Conservation (phyloP, 2,888 invertebrate species). For the Cephus pulcher region DNA sequence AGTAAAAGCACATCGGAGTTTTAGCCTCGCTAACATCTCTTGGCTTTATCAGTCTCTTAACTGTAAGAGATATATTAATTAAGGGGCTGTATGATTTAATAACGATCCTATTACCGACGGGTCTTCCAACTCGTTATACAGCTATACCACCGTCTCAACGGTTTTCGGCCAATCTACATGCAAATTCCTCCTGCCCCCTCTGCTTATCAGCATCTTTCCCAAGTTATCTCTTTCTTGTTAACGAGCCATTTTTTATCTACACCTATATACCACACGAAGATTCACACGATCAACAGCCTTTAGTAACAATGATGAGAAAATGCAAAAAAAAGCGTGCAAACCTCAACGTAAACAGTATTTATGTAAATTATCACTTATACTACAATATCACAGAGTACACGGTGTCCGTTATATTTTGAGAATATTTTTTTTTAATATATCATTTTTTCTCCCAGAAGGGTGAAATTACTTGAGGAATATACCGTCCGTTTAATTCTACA, state of each 20-base stretch:
- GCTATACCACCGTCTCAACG: neutral
- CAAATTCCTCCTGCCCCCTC: slow-evolving; percentile 23
- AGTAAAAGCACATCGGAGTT: neutral
- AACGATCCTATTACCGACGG: slow-evolving; percentile 36
- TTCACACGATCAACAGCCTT: neutral
- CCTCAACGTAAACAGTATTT: too few relatives aligned
- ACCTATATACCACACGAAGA: too few relatives aligned
- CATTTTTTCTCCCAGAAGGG: too few relatives aligned
- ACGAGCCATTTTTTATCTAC: neutral
- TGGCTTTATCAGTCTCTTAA: slow-evolving; percentile 28
- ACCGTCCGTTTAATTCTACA: neutral
- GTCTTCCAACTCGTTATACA: neutral
- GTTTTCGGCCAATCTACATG: slow-evolving; percentile 30
- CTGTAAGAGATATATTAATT: slow-evolving; percentile 42
- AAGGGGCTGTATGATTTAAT: slow-evolving; percentile 41
- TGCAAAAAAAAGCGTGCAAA: neutral
- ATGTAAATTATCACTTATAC: too few relatives aligned
- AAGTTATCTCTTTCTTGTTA: neutral
- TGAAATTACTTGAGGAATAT: neutral
- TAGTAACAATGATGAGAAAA: neutral
- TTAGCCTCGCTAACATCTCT: neutral
- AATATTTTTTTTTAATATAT: too few relatives aligned
- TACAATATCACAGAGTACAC: too few relatives aligned
- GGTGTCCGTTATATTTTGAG: too few relatives aligned
- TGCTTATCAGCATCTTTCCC: neutral